Evolutionary conservation across 2,797 vertebrate genomes (phyloP).

Genomic region (Vespertilio murinus): DNA sequence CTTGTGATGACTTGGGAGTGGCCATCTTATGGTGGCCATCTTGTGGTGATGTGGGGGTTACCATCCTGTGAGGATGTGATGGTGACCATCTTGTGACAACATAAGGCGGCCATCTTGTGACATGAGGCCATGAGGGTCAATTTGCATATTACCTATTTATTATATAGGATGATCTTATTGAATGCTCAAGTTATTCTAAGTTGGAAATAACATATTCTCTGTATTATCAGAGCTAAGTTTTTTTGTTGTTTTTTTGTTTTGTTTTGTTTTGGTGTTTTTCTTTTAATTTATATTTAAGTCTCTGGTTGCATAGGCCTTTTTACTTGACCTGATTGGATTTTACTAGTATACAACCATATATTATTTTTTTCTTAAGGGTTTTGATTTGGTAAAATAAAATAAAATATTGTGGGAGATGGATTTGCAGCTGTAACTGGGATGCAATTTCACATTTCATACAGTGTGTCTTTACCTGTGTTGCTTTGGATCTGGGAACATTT

Average conservation of each 20-base stretch:
- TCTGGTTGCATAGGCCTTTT: conserved; percentile 46
- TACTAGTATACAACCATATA: neutral
- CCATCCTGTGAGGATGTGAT: no score
- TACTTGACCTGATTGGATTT: neutral
- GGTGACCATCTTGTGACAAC: no score
- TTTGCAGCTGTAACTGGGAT: neutral
- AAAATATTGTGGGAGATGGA: neutral
- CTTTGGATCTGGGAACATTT: neutral
- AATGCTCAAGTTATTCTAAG: neutral
- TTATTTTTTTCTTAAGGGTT: neutral
- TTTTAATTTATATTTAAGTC: conserved; percentile 30
- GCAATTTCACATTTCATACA: neutral
- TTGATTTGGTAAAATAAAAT: neutral
- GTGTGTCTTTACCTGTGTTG: neutral
- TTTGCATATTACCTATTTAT: no score
- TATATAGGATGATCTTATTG: neutral
- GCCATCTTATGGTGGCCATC: no score
- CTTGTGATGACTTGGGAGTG: no score
- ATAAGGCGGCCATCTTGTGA: no score
- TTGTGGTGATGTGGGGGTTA: no score
- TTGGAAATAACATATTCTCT: neutral
- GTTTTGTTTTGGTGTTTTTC: no score
- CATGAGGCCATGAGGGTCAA: no score
- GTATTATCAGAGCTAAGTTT: conserved; percentile 31
- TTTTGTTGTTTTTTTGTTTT: neutral